Conservation (phyloP, 2,888 invertebrate genomes). For the Drosophila subquinaria region DNA sequence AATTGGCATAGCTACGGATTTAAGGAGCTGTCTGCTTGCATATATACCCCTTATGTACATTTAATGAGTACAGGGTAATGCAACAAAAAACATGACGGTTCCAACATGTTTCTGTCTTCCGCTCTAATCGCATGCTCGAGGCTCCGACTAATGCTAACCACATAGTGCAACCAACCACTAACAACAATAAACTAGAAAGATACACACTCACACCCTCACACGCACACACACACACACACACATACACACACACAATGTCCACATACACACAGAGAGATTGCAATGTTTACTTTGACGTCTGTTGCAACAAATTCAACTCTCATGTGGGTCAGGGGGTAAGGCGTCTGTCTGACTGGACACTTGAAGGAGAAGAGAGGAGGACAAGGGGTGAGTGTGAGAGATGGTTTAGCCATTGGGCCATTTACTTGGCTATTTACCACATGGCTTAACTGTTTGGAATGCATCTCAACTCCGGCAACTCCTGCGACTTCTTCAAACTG, state of each 20-base stretch:
- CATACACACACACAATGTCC: constrained; percentile 1
- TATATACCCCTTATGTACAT: not conserved
- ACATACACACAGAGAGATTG: constrained; percentile 33
- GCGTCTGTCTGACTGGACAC: constrained; percentile 1
- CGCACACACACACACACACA: constrained; percentile 10
- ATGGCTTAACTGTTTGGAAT: constrained; percentile 38
- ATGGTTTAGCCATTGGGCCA: constrained; percentile 34
- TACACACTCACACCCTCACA: constrained; percentile 17
- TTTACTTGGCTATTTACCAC: constrained; percentile 53
- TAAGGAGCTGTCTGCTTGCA: not conserved
- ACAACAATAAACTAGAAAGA: constrained; percentile 51
- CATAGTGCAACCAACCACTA: constrained; percentile 49
- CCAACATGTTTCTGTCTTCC: constrained; percentile 58
- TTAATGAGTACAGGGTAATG: constrained; percentile 31
- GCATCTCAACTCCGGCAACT: constrained; percentile 9
- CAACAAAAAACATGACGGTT: constrained; percentile 41
- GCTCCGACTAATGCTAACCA: constrained; percentile 53
- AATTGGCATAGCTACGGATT: not conserved
- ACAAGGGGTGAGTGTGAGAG: not conserved
- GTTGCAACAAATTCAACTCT: constrained; percentile 47
- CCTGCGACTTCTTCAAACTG: constrained; percentile 2
- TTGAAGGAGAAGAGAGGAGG: not conserved
- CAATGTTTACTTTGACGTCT: constrained; percentile 56
- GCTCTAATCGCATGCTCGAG: constrained; percentile 52
- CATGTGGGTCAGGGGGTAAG: constrained; percentile 27